Evolutionary conservation across 2,113 vertebrate genomes (phyloP).

Genomic region (Meleagris gallopavo): DNA sequence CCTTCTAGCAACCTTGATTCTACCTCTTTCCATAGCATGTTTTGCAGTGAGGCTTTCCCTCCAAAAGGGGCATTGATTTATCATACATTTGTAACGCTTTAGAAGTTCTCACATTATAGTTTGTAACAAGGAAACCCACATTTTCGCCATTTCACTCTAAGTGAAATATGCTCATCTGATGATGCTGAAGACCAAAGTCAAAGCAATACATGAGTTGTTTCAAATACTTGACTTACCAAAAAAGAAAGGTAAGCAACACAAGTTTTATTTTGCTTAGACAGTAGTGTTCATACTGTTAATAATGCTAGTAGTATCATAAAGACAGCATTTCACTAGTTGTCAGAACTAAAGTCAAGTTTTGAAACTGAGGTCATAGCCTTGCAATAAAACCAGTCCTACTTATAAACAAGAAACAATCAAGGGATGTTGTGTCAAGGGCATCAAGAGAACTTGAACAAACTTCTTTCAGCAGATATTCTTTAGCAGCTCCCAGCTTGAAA

Average conservation of each 20-base stretch:
- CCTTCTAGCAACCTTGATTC: slow-evolving; percentile 55
- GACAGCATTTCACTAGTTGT: slow-evolving; percentile 68
- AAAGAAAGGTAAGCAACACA: slow-evolving; percentile 54
- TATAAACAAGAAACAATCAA: slow-evolving; percentile 63
- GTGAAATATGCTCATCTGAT: slow-evolving; percentile 43
- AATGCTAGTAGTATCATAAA: slow-evolving; percentile 56
- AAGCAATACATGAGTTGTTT: slow-evolving; percentile 56
- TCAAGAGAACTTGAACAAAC: slow-evolving; percentile 59
- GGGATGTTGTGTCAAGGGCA: slow-evolving; percentile 47
- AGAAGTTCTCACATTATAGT: slow-evolving; percentile 43
- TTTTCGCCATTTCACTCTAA: slow-evolving; percentile 48
- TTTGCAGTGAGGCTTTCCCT: slow-evolving; percentile 28
- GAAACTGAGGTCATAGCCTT: slow-evolving; percentile 60
- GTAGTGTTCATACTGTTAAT: slow-evolving; percentile 65
- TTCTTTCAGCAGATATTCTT: slow-evolving; percentile 72
- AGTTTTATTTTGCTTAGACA: slow-evolving; percentile 67
- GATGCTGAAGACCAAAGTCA: slow-evolving; percentile 40
- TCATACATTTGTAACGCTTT: slow-evolving; percentile 50
- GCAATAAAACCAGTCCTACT: slow-evolving; percentile 64
- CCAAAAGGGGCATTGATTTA: slow-evolving; percentile 3
- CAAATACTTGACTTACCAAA: slow-evolving; percentile 60
- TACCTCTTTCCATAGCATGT: slow-evolving; percentile 39
- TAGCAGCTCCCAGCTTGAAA: slow-evolving; percentile 68
- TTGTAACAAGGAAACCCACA: slow-evolving; percentile 44
- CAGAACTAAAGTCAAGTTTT: slow-evolving; percentile 66